Evolutionary conservation across 2,797 vertebrate genomes (phyloP), one percentile per base, ranked within the genome.

Genomic region (Takifugu rubripes): DNA sequence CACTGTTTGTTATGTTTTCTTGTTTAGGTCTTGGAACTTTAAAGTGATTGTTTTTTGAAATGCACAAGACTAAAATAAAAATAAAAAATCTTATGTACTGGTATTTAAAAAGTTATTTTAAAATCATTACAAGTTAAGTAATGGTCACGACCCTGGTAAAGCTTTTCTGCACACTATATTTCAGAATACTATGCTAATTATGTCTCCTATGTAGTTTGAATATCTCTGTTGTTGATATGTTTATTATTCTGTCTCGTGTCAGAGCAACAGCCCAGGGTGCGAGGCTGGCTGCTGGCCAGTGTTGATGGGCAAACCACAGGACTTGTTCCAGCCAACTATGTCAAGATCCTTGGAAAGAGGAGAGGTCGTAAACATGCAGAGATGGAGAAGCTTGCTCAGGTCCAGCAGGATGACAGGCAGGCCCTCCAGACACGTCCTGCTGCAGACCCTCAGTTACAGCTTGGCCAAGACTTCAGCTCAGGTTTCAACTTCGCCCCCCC

Each of bases 241-340:
- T 52, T 44, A 42, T 40, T 47, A 1, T 21, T 45, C 71, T 70
- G 74, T 70, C 45, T 11, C 55, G 5, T 70, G 27, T 55, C 66
- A 99, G 97, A 98, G 75, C 94, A 93, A 75, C 96, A 99, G 54
- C 95, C 96, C 49, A 92, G 91, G 79, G 88, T 98, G 17, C 94
- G 96, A 11, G 97, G 97, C 50, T 99, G 96, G 96, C 90, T 99
- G 67, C 84, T 99, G 84, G 96, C 94, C 75, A 98, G 95, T 56
- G 64, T 91, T 1, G 94, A 97, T n/a, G 94, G 95, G 40, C 94
- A 94, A 76, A 92, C 92, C 58, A 92, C 92, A 10, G 95, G 96
- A 78, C 93, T 98, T 0, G 89, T 98, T 68, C 96, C 96, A 24
- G 94, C 95, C 71, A 99, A 97, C 89, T 97, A 98, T 24, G 91